A percentile compares a stretch with the other conserved stretches of the same genome.
These are phyloP conservation scores for Limanda limanda DNA, from an alignment of 2,113 vertebrate species.

Conservation along the genomic window DNA sequence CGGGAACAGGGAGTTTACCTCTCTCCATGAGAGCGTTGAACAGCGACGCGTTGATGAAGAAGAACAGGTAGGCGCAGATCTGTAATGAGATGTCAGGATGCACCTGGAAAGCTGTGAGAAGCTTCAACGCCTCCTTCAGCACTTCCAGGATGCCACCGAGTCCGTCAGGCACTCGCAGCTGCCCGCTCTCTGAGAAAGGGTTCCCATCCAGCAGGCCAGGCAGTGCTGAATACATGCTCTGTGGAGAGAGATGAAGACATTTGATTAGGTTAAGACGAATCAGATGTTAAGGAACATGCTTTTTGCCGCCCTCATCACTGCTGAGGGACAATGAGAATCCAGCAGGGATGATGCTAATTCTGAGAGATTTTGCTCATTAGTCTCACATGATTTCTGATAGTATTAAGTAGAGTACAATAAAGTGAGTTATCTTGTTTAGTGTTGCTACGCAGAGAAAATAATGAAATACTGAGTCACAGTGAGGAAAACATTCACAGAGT, in stretches of 20 bases:
- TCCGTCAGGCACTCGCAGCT: constrained; percentile 73
- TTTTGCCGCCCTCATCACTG: too few relatives aligned
- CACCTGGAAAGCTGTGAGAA: constrained; percentile 79
- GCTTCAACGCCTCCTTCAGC: constrained; percentile 79
- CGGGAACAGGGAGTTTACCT: constrained; percentile 66
- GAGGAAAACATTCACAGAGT: not conserved
- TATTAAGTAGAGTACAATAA: too few relatives aligned
- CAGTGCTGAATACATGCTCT: constrained; percentile 83
- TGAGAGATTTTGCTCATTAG: too few relatives aligned
- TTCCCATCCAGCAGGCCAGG: constrained; percentile 83
- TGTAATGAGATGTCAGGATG: constrained; percentile 82
- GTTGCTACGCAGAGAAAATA: not conserved
- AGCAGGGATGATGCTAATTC: too few relatives aligned
- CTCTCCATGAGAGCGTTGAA: constrained; percentile 87
- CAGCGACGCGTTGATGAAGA: constrained; percentile 86
- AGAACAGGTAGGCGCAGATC: constrained; percentile 84
- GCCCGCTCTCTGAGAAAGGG: constrained; percentile 81
- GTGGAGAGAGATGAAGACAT: not conserved
- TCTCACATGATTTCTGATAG: too few relatives aligned
- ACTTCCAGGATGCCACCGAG: constrained; percentile 77
- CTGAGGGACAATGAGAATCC: too few relatives aligned
- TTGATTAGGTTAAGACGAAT: not conserved
- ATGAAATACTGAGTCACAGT: not conserved
- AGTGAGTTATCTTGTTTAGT: not conserved
- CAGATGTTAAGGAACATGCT: not conserved